Evolutionary conservation across 2,888 invertebrate genomes (phyloP).

Genomic region (Spodoptera picta): DNA sequence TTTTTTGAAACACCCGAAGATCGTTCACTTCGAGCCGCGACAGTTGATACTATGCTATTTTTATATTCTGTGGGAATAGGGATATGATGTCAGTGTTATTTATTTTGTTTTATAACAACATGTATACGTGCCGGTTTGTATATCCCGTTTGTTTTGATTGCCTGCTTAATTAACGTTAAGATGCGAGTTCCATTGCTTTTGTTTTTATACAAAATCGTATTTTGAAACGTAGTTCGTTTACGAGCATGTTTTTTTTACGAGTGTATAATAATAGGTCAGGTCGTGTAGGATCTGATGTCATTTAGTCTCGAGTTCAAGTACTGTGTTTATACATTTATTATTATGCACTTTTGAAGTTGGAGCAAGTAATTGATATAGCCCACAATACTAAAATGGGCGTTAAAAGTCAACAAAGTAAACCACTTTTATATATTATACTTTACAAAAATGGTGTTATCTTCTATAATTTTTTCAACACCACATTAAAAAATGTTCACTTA

Average conservation of each 20-base stretch:
- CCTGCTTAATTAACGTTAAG: conserved; percentile 51
- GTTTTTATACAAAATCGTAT: conserved; percentile 32
- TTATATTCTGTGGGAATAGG: conserved; percentile 77
- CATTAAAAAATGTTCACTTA: too few species aligned
- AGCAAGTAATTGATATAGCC: too few species aligned
- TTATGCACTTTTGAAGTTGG: too few species aligned
- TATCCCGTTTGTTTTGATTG: conserved; percentile 75
- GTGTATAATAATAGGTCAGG: conserved; percentile 17
- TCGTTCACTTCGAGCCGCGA: conserved; percentile 70
- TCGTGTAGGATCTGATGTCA: conserved; percentile 23
- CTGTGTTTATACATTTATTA: conserved; percentile 3
- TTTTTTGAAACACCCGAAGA: conserved; percentile 72
- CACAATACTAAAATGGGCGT: too few species aligned
- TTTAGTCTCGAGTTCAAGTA: conserved; percentile 25
- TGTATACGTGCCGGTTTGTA: conserved; percentile 52
- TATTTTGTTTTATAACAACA: conserved; percentile 55
- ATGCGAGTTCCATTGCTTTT: conserved; percentile 26
- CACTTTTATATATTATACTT: too few species aligned
- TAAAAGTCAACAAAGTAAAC: too few species aligned
- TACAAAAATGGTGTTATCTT: too few species aligned
- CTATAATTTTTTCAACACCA: too few species aligned
- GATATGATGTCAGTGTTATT: conserved; percentile 77
- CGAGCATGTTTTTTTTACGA: conserved; percentile 25
- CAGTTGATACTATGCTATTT: conserved; percentile 71
- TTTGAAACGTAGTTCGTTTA: conserved; percentile 31